Evolutionary conservation across 2,888 invertebrate species (phyloP), one percentile per base, ranked within the genome.

Genomic region (Crioceris asparagi): DNA sequence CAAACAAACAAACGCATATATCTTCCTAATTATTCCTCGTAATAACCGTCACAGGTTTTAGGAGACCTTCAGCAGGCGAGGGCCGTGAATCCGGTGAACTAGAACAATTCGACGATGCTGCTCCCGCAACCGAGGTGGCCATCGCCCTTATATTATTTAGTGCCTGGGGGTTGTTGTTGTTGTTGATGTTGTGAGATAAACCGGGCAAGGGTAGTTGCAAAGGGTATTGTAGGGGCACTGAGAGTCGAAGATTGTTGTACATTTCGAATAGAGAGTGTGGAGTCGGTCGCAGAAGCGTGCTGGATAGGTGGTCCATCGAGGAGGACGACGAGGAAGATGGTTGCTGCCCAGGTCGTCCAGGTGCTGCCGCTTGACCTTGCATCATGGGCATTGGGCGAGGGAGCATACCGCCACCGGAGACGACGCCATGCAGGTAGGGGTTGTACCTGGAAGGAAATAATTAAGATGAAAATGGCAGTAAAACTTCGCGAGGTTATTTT

Each of bases 351-450:
- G n/a, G n/a, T n/a, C n/a, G n/a, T n/a, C n/a, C n/a, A n/a, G n/a
- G n/a, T n/a, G n/a, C n/a, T n/a, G n/a, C n/a, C n/a, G n/a, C n/a
- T n/a, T n/a, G n/a, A n/a, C n/a, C n/a, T n/a, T n/a, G n/a, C n/a
- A n/a, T n/a, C n/a, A 69, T 68, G 57, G 65, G 68, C 41, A 71
- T 70, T 50, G 73, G 71, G 53, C 70, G 67, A 38, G 65, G 71
- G 10, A 62, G 40, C 34, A 59, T 45, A 12, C 48, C 38, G 16
- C 52, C 35, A n/a, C 47, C 30, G 1, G 54, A 48, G 2, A 53
- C 62, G 46, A n/a, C n/a, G n/a, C n/a, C n/a, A n/a, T 65, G 71
- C 48, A 61, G 69, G 57, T 74, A 83, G 36, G 68, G 83, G 62
- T 58, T 79, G 63, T 74, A 84, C 47, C 74, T 68, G n/a, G n/a